These are phyloP conservation scores for Staurois parvus DNA, from an alignment of 2,797 vertebrate genomes.

Conservation along the genomic window DNA sequence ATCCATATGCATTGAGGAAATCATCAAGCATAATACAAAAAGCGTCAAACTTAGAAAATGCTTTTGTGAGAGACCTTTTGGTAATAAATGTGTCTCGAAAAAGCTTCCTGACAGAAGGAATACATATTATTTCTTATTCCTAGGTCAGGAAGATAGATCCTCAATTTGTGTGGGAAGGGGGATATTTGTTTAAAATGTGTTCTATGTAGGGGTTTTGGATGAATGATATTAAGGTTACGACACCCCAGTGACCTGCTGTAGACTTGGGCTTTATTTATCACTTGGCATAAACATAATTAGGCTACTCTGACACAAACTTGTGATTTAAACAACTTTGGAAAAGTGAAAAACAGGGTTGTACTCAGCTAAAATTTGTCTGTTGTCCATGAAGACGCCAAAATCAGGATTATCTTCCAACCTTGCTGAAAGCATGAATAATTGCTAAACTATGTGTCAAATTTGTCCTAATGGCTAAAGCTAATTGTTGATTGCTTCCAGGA, in stretches of 20 bases:
- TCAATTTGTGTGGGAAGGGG: slow-evolving; percentile 37
- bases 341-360: too few species aligned
- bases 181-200: slow-evolving; percentile 21
- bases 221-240: slow-evolving; percentile 3
- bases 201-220: slow-evolving; percentile 12
- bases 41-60: not conserved
- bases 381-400: not conserved
- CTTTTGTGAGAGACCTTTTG: not conserved
- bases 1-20: not conserved
- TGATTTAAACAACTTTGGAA: not conserved
- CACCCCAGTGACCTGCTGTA: slow-evolving; percentile 31
- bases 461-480: not conserved
- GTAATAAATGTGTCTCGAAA: not conserved
- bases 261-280: not conserved
- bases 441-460: not conserved
- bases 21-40: not conserved
- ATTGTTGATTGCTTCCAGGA: not conserved
- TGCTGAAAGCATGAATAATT: not conserved
- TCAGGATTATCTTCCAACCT: not conserved
- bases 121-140: slow-evolving; percentile 13
- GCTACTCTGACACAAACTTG: not conserved
- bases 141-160: slow-evolving; percentile 24
- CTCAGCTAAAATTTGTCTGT: not conserved
- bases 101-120: slow-evolving; percentile 4
- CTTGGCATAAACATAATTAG: not conserved